A percentile compares a stretch with the other conserved stretches of the same genome.
These are phyloP conservation scores for Mola mola DNA, from an alignment of 2,113 vertebrate genomes.

Conservation along the genomic window DNA sequence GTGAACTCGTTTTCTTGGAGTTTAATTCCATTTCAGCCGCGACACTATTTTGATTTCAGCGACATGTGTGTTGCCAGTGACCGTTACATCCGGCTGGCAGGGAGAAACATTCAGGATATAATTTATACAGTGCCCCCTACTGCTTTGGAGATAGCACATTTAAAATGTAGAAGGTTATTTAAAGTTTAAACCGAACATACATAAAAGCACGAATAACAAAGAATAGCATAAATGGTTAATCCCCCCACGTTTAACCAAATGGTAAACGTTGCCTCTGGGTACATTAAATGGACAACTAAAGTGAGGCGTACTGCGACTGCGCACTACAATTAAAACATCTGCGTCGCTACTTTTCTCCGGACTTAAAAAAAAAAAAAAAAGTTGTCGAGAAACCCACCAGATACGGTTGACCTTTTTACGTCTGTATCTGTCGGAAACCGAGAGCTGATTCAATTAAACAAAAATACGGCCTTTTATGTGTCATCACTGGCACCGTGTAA, in stretches of 20 bases:
- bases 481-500: too few relatives aligned
- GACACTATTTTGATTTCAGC: not conserved
- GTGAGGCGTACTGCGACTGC: not conserved
- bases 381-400: too few relatives aligned
- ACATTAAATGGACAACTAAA: not conserved
- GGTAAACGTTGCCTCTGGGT: too few relatives aligned
- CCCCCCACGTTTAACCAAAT: too few relatives aligned
- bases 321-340: constrained; percentile 14
- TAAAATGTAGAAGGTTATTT: not conserved
- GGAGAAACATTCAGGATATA: accelerated
- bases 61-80: constrained; percentile 20
- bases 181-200: too few relatives aligned
- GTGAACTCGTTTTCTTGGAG: constrained; percentile 55
- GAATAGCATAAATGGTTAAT: too few relatives aligned
- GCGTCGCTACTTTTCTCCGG: too few relatives aligned
- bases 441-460: too few relatives aligned
- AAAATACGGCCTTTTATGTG: too few relatives aligned
- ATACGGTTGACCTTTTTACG: too few relatives aligned
- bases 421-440: too few relatives aligned
- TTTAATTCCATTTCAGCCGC: constrained; percentile 60
- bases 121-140: constrained; percentile 39
- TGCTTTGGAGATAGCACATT: constrained; percentile 13
- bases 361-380: too few relatives aligned
- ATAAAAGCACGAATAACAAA: not conserved
- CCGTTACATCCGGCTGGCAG: constrained; percentile 30